These are phyloP conservation scores for Calyptomena viridis DNA, from an alignment of 2,113 vertebrate species.

Conservation along the genomic window DNA sequence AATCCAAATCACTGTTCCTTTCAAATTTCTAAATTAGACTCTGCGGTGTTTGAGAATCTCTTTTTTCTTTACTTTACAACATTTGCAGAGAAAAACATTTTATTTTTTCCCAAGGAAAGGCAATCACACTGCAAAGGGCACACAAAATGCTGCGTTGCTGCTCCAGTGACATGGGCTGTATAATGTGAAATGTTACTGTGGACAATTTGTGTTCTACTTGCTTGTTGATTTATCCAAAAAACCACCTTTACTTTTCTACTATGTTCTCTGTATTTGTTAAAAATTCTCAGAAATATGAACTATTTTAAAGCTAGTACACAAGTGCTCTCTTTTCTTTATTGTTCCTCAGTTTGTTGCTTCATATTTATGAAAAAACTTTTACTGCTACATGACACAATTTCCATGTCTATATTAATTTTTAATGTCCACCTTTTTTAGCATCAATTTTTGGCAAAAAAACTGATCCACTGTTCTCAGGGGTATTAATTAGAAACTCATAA, in stretches of 20 bases:
- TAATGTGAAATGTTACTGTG: background rate
- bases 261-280: background rate
- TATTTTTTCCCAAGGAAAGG: constrained; percentile 5
- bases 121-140: constrained; percentile 1
- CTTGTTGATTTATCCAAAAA: constrained; percentile 4
- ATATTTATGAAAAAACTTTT: background rate
- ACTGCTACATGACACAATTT: background rate
- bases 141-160: background rate
- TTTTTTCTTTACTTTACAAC: background rate
- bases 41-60: background rate
- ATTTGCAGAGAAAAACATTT: background rate
- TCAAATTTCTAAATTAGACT: constrained; percentile 2
- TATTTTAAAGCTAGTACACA: background rate
- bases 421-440: background rate
- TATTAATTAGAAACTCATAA: background rate
- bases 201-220: background rate
- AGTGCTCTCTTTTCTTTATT: background rate
- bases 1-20: constrained; percentile 9
- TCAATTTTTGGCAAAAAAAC: background rate
- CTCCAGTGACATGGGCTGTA: background rate
- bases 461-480: background rate
- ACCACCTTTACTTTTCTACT: background rate
- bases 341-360: background rate
- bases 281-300: background rate
- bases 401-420: background rate